These are phyloP conservation scores for Acheta domesticus DNA, from an alignment of 2,888 invertebrate genomes.

Conservation along the genomic window DNA sequence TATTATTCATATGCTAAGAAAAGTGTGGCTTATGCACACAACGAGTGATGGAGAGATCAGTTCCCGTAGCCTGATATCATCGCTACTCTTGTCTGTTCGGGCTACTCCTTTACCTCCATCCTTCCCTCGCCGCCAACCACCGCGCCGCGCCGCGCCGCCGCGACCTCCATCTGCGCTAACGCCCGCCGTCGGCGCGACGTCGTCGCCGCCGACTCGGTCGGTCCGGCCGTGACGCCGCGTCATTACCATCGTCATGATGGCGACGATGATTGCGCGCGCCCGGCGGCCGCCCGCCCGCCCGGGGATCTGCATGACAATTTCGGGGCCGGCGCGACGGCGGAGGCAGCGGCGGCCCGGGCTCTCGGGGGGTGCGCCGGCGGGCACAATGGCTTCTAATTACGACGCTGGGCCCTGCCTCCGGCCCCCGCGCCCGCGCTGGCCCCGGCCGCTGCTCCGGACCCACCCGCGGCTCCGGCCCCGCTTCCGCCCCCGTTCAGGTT, in stretches of 20 bases:
- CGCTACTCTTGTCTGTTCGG: no score
- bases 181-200: background rate
- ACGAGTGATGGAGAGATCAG: no score
- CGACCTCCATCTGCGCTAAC: background rate
- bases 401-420: background rate
- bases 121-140: no score
- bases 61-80: no score
- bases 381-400: conserved; percentile 4
- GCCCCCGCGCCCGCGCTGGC: background rate
- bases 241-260: background rate
- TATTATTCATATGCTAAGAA: no score
- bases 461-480: no score
- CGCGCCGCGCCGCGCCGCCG: no score
- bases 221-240: background rate
- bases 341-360: background rate
- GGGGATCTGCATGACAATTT: background rate
- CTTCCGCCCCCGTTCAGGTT: no score
- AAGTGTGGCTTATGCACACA: no score
- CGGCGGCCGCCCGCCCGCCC: background rate
- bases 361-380: background rate
- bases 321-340: no score
- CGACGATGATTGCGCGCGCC: background rate
- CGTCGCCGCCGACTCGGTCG: background rate
- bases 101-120: no score
- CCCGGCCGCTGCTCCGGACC: background rate